Evolutionary conservation across 2,113 vertebrate species (phyloP).

Genomic region (Todiramphus saurophagus): DNA sequence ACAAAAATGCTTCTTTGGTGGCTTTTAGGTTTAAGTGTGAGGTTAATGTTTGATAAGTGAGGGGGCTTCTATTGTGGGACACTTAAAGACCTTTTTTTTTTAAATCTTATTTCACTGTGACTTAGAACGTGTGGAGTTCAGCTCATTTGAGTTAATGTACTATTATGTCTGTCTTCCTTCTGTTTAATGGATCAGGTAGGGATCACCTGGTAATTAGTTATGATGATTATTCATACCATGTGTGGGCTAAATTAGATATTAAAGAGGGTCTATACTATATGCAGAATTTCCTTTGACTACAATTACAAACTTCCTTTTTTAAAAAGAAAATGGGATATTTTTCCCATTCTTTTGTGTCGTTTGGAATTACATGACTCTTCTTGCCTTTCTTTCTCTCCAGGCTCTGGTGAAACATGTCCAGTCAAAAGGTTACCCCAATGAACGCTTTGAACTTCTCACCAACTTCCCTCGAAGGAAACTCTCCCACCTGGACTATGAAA

Average conservation of each 20-base stretch:
- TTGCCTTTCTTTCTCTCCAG: slow-evolving; percentile 66
- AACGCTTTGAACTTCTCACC: slow-evolving; percentile 98
- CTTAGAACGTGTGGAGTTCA: neutral
- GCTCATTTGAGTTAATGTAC: neutral
- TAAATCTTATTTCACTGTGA: neutral
- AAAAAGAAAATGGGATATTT: accelerated
- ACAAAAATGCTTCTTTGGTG: neutral
- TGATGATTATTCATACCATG: neutral
- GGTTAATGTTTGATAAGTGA: neutral
- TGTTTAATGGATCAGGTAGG: neutral
- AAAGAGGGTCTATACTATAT: neutral
- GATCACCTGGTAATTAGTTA: neutral
- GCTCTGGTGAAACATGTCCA: slow-evolving; percentile 95
- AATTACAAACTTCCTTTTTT: neutral
- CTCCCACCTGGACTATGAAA: slow-evolving; percentile 98
- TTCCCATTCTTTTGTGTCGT: neutral
- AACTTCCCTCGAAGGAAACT: slow-evolving; percentile 98
- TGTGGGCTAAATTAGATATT: neutral
- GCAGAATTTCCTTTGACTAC: neutral
- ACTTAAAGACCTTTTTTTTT: neutral
- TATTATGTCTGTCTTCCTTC: neutral
- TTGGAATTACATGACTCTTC: neutral
- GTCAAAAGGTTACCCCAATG: slow-evolving; percentile 96
- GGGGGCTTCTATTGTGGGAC: neutral
- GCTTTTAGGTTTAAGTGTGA: neutral